Conservation (phyloP, 1,140 invertebrate genomes). For the Drosophila parabipectinata region DNA sequence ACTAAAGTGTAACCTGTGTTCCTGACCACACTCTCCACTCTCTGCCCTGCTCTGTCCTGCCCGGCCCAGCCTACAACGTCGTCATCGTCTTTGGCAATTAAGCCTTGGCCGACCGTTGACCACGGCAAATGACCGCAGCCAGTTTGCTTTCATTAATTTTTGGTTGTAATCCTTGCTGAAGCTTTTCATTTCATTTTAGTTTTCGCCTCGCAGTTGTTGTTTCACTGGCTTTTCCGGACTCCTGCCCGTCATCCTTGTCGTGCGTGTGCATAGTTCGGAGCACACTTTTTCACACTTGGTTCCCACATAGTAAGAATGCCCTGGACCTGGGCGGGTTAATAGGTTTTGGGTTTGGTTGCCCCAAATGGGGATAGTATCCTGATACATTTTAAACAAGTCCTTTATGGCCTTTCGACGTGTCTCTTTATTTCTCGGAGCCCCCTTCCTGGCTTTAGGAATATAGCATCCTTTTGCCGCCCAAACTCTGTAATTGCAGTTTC, state of each 20-base stretch:
- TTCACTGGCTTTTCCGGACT: conserved; percentile 13
- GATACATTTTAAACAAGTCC: too few relatives aligned
- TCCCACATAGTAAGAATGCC: conserved; percentile 13
- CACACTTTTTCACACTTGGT: conserved; percentile 74
- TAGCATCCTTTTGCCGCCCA: neutral
- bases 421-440: too few relatives aligned
- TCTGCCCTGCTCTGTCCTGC: neutral
- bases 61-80: conserved; percentile 17
- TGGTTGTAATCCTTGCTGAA: conserved; percentile 83
- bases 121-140: conserved; percentile 82
- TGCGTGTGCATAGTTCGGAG: conserved; percentile 72
- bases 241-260: conserved; percentile 28
- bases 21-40: conserved; percentile 43
- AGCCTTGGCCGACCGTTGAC: conserved; percentile 79
- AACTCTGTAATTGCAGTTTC: neutral
- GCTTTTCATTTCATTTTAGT: conserved; percentile 82
- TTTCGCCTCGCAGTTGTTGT: conserved; percentile 48
- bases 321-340: conserved; percentile 15
- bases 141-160: conserved; percentile 83
- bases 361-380: neutral
- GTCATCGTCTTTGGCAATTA: conserved; percentile 79
- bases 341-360: conserved; percentile 9
- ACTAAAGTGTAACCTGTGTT: conserved; percentile 58
- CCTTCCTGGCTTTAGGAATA: neutral
- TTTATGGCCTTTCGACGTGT: too few relatives aligned